Conservation (phyloP, 2,113 vertebrate genomes). For the Orycteropus afer region DNA sequence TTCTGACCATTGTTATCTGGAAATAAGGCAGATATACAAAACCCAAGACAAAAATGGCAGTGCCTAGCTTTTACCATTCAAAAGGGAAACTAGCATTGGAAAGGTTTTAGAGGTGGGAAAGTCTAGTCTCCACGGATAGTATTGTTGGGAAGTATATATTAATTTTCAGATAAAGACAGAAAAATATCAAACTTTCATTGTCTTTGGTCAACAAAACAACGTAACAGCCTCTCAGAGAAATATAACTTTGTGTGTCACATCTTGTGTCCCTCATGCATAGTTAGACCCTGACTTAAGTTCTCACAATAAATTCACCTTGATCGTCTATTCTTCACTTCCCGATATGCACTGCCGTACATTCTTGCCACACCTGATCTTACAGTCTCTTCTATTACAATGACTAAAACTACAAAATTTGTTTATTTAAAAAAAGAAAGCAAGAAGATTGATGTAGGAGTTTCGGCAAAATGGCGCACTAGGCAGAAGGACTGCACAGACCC, state of each 20-base stretch:
- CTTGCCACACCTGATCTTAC: constrained; percentile 1
- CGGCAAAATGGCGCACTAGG: too few species aligned
- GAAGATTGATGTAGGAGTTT: too few species aligned
- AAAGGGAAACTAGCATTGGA: constrained; percentile 8
- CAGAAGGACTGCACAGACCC: too few species aligned
- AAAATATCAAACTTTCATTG: constrained; percentile 44
- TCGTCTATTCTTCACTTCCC: constrained; percentile 55
- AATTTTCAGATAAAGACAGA: constrained; percentile 57
- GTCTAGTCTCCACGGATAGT: not conserved
- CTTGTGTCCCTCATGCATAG: constrained; percentile 32
- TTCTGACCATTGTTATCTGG: not conserved
- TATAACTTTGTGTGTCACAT: constrained; percentile 21
- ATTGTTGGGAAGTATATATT: not conserved
- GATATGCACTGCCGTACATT: not conserved
- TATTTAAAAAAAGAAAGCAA: constrained; percentile 48
- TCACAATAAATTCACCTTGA: constrained; percentile 58
- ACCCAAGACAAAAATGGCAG: not conserved
- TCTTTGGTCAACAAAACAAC: constrained; percentile 59
- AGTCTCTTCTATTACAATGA: constrained; percentile 36
- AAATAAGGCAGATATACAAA: constrained; percentile 33
- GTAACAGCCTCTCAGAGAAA: not conserved
- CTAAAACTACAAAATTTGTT: constrained; percentile 43
- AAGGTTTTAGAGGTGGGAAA: not conserved
- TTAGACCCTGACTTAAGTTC: constrained; percentile 52
- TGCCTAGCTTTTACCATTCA: not conserved